Evolutionary conservation across 2,113 vertebrate genomes (phyloP).

Genomic region (Cyprinodon variegatus): DNA sequence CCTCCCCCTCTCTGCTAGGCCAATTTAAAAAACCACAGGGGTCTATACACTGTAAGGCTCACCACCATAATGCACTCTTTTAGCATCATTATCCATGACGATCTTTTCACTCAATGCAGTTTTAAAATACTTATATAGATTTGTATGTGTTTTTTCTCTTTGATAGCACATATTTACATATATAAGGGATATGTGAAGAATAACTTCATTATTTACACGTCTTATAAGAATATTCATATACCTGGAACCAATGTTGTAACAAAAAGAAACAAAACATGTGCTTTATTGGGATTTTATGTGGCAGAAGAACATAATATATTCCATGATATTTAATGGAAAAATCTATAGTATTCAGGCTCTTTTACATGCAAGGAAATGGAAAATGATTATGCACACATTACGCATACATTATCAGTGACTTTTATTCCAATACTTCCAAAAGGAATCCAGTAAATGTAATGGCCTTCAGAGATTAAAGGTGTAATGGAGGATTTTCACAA

Average conservation of each 20-base stretch:
- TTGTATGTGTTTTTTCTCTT: conserved; percentile 31
- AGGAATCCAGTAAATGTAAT: too few relatives aligned
- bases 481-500: too few relatives aligned
- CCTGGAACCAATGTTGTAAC: not conserved
- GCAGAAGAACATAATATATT: not conserved
- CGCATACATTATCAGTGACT: not conserved
- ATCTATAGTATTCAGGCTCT: not conserved
- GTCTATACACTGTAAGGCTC: not conserved
- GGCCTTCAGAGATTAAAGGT: too few relatives aligned
- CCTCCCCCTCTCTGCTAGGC: conserved; percentile 24
- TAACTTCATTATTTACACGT: not conserved
- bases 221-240: not conserved
- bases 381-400: not conserved
- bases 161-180: conserved; percentile 31
- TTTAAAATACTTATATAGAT: conserved; percentile 38
- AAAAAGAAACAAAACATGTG: not conserved
- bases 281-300: not conserved
- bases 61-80: conserved; percentile 6
- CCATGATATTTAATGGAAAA: not conserved
- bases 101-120: conserved; percentile 29
- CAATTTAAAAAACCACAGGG: conserved; percentile 39
- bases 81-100: conserved; percentile 31
- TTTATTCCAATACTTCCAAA: not conserved
- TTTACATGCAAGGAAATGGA: not conserved
- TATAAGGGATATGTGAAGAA: conserved; percentile 10